These are phyloP conservation scores for Drosophila helvetica DNA, from an alignment of 2,888 invertebrate species.

Conservation along the genomic window DNA sequence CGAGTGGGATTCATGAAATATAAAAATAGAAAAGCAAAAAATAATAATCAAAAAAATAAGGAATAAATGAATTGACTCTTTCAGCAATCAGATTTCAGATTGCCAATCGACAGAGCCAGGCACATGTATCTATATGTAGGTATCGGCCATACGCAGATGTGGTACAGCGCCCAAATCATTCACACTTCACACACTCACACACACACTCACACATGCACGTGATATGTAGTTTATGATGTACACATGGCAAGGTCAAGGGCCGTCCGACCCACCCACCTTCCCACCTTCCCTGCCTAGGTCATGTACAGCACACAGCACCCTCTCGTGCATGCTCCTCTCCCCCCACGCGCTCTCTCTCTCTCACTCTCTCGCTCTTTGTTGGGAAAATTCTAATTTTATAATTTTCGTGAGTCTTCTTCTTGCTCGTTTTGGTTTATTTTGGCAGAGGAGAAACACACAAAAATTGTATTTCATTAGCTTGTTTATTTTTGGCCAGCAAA, in stretches of 20 bases:
- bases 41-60: neutral
- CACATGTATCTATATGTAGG: slow-evolving; percentile 60
- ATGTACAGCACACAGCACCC: too few relatives aligned
- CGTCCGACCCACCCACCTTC: slow-evolving; percentile 46
- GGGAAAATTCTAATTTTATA: slow-evolving; percentile 49
- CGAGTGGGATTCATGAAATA: neutral
- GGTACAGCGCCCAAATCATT: slow-evolving; percentile 23
- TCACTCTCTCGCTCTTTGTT: neutral
- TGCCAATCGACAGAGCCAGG: slow-evolving; percentile 24
- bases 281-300: slow-evolving; percentile 58
- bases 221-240: slow-evolving; percentile 5
- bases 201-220: slow-evolving; percentile 10
- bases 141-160: slow-evolving; percentile 25
- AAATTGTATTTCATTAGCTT: slow-evolving; percentile 46
- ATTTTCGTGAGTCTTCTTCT: slow-evolving; percentile 34
- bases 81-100: slow-evolving; percentile 34
- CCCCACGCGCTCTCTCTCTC: neutral
- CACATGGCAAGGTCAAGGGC: slow-evolving; percentile 69
- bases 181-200: neutral
- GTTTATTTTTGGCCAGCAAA: slow-evolving; percentile 49
- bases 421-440: slow-evolving; percentile 22
- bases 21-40: neutral
- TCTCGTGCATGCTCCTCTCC: slow-evolving; percentile 6
- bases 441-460: slow-evolving; percentile 32
- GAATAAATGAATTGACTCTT: slow-evolving; percentile 6